These are phyloP conservation scores for Ardeotis arabs DNA, from an alignment of 2,113 vertebrate species.

Conservation along the genomic window DNA sequence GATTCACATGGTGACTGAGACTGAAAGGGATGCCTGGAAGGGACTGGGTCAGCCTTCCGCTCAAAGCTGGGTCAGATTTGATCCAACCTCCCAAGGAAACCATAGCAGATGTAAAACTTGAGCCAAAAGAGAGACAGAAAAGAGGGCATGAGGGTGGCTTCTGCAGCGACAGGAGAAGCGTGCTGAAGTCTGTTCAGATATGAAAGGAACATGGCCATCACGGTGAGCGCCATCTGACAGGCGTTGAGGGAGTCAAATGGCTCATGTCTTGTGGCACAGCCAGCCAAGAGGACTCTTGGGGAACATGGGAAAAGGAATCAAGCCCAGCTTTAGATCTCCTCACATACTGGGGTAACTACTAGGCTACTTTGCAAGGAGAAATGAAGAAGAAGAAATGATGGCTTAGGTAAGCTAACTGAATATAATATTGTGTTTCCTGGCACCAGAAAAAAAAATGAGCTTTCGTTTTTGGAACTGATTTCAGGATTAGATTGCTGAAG, in stretches of 20 bases:
- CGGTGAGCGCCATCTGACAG: rapidly evolving
- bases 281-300: not conserved
- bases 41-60: not conserved
- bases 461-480: not conserved
- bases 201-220: not conserved
- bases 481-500: not conserved
- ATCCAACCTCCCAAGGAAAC: not conserved
- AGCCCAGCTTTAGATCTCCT: not conserved
- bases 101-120: not conserved
- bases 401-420: not conserved
- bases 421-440: not conserved
- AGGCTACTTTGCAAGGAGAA: not conserved
- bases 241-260: not conserved
- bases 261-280: not conserved
- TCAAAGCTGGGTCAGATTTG: not conserved
- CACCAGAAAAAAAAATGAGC: not conserved
- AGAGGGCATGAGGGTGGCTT: not conserved
- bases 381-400: not conserved
- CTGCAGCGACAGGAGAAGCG: not conserved
- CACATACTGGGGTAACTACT: not conserved
- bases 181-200: not conserved
- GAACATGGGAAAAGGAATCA: not conserved
- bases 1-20: not conserved
- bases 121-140: not conserved
- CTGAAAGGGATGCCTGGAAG: not conserved